phyloP scores from a whole-genome alignment of 2,888 invertebrate genomes.

The Lithophane socia region DNA sequence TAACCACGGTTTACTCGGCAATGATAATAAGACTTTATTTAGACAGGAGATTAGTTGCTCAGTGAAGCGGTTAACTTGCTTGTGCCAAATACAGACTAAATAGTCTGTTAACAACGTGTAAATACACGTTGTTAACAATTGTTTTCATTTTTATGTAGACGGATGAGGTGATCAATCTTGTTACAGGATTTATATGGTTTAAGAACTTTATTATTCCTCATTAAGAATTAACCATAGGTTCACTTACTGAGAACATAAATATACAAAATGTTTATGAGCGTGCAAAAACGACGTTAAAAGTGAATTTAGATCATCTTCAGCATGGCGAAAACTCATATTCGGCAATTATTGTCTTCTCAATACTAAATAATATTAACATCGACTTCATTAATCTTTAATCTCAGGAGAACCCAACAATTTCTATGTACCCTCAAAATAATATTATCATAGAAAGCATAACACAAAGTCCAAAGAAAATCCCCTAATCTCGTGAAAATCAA shows the following conservation, averaged over 20 bases:
- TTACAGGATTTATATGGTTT: too few relatives aligned
- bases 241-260: too few relatives aligned
- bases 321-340: too few relatives aligned
- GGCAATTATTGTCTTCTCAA: neutral
- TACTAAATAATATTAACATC: neutral
- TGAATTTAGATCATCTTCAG: too few relatives aligned
- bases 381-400: neutral
- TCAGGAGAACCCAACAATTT: neutral
- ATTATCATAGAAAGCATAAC: slow-evolving; percentile 10
- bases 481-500: slow-evolving; percentile 50
- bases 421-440: slow-evolving; percentile 4
- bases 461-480: slow-evolving; percentile 45
- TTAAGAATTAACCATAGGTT: too few relatives aligned
- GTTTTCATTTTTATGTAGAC: neutral
- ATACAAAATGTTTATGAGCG: too few relatives aligned
- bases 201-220: too few relatives aligned
- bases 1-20: slow-evolving; percentile 51
- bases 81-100: slow-evolving; percentile 36
- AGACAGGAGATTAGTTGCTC: slow-evolving; percentile 53
- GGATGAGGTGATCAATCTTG: too few relatives aligned
- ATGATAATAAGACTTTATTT: slow-evolving; percentile 61
- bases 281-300: too few relatives aligned
- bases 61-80: slow-evolving; percentile 32
- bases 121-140: slow-evolving; percentile 22
- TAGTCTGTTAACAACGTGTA: too few relatives aligned